Evolutionary conservation across 2,113 vertebrate genomes (phyloP).

Genomic region (Pachyramphus minor): DNA sequence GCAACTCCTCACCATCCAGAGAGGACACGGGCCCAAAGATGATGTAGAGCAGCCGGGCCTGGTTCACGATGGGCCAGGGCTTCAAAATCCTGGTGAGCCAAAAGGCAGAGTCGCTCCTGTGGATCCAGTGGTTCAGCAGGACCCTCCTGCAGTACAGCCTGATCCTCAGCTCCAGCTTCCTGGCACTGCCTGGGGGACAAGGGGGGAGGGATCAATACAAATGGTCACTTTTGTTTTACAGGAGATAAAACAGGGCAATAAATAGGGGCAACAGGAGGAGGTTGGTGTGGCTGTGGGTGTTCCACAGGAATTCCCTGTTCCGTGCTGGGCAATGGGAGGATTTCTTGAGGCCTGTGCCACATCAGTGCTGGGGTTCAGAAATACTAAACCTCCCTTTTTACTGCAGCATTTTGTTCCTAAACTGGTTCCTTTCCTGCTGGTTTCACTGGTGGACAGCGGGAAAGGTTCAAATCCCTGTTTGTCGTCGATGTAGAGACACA

Average conservation of each 20-base stretch:
- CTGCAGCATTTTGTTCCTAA: fast-evolving
- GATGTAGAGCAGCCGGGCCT: constrained; percentile 86
- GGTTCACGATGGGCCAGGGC: constrained; percentile 88
- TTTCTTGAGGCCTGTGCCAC: fast-evolving
- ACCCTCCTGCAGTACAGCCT: constrained; percentile 83
- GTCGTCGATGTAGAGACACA: fast-evolving
- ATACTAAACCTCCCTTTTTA: background rate
- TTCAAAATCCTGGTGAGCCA: constrained; percentile 86
- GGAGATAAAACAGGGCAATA: background rate
- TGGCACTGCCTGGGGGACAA: constrained; percentile 67
- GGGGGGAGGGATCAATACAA: fast-evolving
- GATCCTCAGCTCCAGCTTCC: constrained; percentile 79
- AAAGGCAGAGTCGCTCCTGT: constrained; percentile 75
- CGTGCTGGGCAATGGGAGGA: background rate
- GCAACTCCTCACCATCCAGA: constrained; percentile 72
- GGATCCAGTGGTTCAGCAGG: constrained; percentile 78
- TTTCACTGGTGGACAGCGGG: background rate
- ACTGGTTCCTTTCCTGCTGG: background rate
- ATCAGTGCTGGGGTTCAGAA: fast-evolving
- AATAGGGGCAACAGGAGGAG: background rate
- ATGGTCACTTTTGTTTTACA: fast-evolving
- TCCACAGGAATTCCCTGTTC: background rate
- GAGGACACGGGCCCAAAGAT: constrained; percentile 83
- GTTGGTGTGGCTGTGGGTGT: fast-evolving
- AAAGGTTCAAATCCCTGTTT: fast-evolving